phyloP scores from a whole-genome alignment of 2,888 invertebrate genomes.

The Dermolepida albohirtum region DNA sequence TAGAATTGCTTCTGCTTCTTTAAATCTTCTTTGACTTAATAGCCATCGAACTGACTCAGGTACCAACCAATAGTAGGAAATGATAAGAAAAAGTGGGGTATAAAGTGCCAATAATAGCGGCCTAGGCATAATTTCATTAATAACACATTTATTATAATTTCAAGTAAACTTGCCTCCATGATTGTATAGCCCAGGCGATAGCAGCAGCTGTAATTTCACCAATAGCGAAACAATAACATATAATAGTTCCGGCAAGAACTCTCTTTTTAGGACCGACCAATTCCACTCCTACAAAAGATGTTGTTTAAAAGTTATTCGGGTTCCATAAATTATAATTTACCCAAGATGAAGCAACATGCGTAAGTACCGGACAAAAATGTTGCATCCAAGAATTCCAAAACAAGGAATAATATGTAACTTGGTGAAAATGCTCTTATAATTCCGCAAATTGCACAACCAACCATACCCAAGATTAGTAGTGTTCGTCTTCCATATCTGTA shows the following conservation, averaged over 20 bases:
- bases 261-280: constrained; percentile 80
- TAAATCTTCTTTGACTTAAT: constrained; percentile 70
- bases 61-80: constrained; percentile 75
- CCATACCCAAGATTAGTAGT: constrained; percentile 70
- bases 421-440: constrained; percentile 76
- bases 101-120: constrained; percentile 68
- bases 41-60: constrained; percentile 85
- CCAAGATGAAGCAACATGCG: constrained; percentile 79
- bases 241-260: constrained; percentile 77
- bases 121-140: constrained; percentile 50
- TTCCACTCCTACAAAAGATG: constrained; percentile 72
- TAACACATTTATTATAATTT: not conserved
- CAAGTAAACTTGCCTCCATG: constrained; percentile 71
- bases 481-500: constrained; percentile 72
- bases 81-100: constrained; percentile 74
- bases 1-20: constrained; percentile 71
- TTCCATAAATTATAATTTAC: constrained; percentile 60
- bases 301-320: not conserved
- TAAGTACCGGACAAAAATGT: constrained; percentile 77
- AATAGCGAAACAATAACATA: constrained; percentile 77
- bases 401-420: constrained; percentile 76
- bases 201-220: constrained; percentile 77
- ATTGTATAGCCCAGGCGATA: constrained; percentile 74
- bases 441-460: constrained; percentile 74
- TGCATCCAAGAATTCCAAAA: constrained; percentile 80